phyloP scores from a whole-genome alignment of 2,888 invertebrate species.

The Poecilobothrus nobilitatus region DNA sequence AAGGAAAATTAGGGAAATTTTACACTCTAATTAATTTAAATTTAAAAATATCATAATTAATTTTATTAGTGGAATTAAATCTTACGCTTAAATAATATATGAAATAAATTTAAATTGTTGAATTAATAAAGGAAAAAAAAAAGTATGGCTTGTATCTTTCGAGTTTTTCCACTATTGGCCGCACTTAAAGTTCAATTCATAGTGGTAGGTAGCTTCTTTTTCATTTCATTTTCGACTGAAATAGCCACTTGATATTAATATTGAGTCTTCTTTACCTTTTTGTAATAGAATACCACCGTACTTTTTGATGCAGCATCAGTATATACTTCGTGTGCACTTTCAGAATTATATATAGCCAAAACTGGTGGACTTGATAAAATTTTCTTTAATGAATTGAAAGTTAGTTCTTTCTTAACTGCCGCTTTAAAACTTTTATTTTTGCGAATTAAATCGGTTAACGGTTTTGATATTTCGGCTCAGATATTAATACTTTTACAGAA shows the following conservation, averaged over 20 bases:
- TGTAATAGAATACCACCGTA: not conserved
- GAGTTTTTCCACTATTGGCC: too few relatives aligned
- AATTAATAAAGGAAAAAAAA: too few relatives aligned
- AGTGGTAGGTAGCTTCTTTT: too few relatives aligned
- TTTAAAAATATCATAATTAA: too few relatives aligned
- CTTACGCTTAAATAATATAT: too few relatives aligned
- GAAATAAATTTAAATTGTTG: too few relatives aligned
- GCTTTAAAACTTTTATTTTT: not conserved
- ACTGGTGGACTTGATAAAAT: not conserved
- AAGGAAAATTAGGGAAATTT: too few relatives aligned
- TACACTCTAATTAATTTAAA: too few relatives aligned
- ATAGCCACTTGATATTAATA: not conserved
- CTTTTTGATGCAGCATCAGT: not conserved
- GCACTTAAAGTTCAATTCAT: too few relatives aligned
- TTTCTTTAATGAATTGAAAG: not conserved
- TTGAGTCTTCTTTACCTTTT: not conserved
- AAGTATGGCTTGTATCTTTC: too few relatives aligned
- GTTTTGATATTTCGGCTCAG: not conserved
- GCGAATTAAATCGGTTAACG: not conserved
- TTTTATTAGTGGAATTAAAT: too few relatives aligned
- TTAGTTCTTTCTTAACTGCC: not conserved
- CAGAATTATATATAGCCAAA: not conserved
- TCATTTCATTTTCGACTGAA: not conserved
- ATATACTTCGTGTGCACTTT: not conserved
- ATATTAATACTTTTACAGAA: not conserved